Conservation (phyloP, 35 echinoderm and acorn worm species). For the Ophioderma brevispina region DNA sequence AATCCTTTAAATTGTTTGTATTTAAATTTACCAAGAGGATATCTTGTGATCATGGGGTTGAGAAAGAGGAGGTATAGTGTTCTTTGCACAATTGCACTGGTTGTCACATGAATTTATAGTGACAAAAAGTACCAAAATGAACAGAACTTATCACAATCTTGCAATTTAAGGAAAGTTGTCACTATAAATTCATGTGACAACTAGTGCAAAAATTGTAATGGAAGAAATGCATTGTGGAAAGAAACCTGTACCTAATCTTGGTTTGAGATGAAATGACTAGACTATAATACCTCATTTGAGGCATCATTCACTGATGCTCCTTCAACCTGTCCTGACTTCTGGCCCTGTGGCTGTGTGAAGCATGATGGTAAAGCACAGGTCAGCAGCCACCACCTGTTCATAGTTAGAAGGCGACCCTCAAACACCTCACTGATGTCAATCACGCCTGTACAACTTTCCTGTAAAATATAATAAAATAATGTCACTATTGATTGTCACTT, state of each 20-base stretch:
- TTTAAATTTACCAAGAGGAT: too few relatives aligned
- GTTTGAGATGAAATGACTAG: neutral
- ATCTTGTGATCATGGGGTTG: too few relatives aligned
- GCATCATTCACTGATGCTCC: neutral
- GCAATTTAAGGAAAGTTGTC: neutral
- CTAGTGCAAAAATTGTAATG: too few relatives aligned
- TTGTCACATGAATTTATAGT: too few relatives aligned
- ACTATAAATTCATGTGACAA: neutral
- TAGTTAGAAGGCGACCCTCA: conserved; percentile 24
- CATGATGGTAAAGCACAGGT: conserved; percentile 45
- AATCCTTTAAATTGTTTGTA: too few relatives aligned
- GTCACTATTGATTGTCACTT: too few relatives aligned
- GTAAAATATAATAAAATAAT: neutral
- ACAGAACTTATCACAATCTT: too few relatives aligned
- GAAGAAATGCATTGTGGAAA: too few relatives aligned
- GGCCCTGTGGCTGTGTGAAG: conserved; percentile 23
- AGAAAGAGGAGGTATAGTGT: too few relatives aligned
- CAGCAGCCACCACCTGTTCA: conserved; percentile 67
- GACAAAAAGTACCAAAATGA: too few relatives aligned
- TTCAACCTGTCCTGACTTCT: neutral
- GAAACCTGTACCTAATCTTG: neutral
- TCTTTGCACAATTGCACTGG: too few relatives aligned
- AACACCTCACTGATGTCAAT: neutral
- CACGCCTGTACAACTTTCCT: neutral
- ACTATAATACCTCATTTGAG: neutral